Conservation (phyloP, 2,113 vertebrate species). For the Macheiramphus alcinus region DNA sequence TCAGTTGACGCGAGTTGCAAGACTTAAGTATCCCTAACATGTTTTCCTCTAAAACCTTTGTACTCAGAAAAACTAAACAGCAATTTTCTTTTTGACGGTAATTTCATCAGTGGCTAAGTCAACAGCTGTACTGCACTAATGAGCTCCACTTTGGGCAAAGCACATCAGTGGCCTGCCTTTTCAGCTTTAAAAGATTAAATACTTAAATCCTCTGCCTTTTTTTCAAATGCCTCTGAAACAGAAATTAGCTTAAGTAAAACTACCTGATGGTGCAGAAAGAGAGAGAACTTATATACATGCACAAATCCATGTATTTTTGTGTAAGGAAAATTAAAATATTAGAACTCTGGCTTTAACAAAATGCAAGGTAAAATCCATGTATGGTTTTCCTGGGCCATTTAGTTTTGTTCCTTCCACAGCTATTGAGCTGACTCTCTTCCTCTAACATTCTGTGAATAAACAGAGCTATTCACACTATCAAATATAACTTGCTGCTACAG, state of each 20-base stretch:
- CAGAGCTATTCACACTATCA: background rate
- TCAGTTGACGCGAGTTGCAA: background rate
- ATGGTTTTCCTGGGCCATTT: background rate
- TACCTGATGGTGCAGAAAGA: background rate
- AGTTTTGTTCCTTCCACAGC: background rate
- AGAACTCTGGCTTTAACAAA: background rate
- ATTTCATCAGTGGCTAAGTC: background rate
- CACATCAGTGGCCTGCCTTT: background rate
- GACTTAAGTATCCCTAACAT: background rate
- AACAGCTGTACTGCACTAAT: background rate
- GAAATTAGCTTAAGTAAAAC: background rate
- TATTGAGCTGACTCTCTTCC: background rate
- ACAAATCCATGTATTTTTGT: background rate
- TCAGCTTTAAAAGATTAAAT: background rate
- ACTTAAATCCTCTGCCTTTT: background rate
- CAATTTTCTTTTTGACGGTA: background rate
- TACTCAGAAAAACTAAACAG: background rate
- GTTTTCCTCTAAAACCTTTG: background rate
- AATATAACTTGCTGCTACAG: background rate
- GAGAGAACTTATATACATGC: background rate
- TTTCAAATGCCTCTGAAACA: background rate
- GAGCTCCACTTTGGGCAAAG: background rate
- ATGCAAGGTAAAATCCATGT: background rate
- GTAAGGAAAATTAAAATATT: background rate
- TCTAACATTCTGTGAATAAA: background rate